Base-by-base conservation (phyloP, 1,140 invertebrate genomes). In the Ptiloglossa arizonensis region DNA sequence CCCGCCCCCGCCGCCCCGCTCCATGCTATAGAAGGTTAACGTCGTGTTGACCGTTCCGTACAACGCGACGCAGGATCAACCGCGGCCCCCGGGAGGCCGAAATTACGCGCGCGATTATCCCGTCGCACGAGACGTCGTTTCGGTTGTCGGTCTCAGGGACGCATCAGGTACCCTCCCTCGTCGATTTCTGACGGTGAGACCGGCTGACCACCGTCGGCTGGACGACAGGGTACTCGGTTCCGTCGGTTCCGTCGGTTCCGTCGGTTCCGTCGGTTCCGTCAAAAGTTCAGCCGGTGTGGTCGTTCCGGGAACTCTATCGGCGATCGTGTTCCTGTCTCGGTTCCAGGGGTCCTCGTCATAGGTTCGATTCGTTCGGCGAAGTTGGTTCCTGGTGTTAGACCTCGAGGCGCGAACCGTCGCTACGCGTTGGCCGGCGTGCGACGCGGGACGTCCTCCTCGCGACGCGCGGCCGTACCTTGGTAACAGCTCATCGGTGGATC, bases 11-110 rank as follows among this genome's bases (percentile, higher is more conserved):
- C 85, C 87, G 79, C 90, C 91, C 74, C 90, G 91, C 86, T 93
- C 92, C 92, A 93, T 93, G 59, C 90, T 92, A 86, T 91, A 92
- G 88, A 92, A 92, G 87, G 91, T 92, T 89, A 93, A 92, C 92
- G 92, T 93, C 88, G 89, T 92, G 92, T 89, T 89, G 91, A 90
- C 87, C 79, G 81, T 88, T 87, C 68, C 56, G 62, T 63, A 81
- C 83, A 70, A 82, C 86, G 81, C 35, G 71, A 44, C 67, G 69
- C 56, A 64, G 62, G 56, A 85, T 84, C 67, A 80, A 75, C 2
- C 27, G 15, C n/a, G 52, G 68, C 50, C 72, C 82, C 62, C 22
- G 66, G 81, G 27, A 41, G 77, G 79, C 78, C 71, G 71, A 41
- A n/a, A n/a, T 56, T 32, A 48, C 46, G 41, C 59, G 56, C 54